Evolutionary conservation across 2,888 invertebrate species (phyloP).

Genomic region (Sarcophaga caerulescens): DNA sequence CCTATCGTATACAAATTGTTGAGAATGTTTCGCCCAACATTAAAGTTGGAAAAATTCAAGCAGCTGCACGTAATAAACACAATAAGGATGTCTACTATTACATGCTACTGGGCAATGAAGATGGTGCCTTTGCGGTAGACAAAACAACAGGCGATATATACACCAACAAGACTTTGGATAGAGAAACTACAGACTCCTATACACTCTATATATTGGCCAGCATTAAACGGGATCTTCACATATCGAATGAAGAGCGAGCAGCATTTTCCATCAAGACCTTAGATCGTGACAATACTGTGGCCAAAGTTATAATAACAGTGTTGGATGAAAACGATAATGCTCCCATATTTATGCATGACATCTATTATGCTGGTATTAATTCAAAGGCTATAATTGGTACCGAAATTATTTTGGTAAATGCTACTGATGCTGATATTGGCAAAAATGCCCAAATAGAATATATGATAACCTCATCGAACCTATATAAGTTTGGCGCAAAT

Average conservation of each 20-base stretch:
- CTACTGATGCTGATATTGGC: slow-evolving; percentile 91
- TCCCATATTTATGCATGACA: slow-evolving; percentile 86
- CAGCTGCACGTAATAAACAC: slow-evolving; percentile 86
- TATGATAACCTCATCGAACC: slow-evolving; percentile 89
- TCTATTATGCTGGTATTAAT: slow-evolving; percentile 85
- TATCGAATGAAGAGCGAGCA: slow-evolving; percentile 82
- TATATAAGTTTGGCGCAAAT: slow-evolving; percentile 89
- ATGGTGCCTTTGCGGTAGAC: slow-evolving; percentile 89
- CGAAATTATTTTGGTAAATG: slow-evolving; percentile 88
- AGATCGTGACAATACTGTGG: slow-evolving; percentile 86
- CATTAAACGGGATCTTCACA: slow-evolving; percentile 89
- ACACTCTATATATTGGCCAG: slow-evolving; percentile 90
- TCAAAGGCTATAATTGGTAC: slow-evolving; percentile 90
- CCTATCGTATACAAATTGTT: slow-evolving; percentile 86
- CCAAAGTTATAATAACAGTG: slow-evolving; percentile 87
- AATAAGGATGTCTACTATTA: slow-evolving; percentile 93
- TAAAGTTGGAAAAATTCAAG: slow-evolving; percentile 83
- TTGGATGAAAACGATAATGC: slow-evolving; percentile 93
- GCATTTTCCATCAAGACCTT: slow-evolving; percentile 81
- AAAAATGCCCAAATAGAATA: slow-evolving; percentile 92
- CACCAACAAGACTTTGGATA: slow-evolving; percentile 90
- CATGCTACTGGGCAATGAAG: slow-evolving; percentile 89
- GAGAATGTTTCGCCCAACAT: slow-evolving; percentile 87
- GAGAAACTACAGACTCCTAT: slow-evolving; percentile 89
- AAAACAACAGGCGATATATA: slow-evolving; percentile 90